phyloP scores from a whole-genome alignment of 2,113 vertebrate genomes.

The Antechinus flavipes region DNA sequence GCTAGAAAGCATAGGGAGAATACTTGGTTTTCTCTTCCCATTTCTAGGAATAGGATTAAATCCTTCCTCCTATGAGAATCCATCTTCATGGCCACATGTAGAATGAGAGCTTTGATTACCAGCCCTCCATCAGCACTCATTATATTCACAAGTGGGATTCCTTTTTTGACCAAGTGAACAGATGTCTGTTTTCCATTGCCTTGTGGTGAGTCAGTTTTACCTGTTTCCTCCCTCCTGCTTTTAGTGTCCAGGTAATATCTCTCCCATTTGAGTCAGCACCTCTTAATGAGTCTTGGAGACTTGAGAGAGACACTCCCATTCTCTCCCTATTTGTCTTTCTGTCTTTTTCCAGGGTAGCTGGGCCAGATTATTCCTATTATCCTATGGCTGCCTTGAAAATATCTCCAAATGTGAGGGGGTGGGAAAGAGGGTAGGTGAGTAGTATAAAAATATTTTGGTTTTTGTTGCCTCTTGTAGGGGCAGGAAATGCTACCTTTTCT shows the following conservation, averaged over 20 bases:
- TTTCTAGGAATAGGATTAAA: neutral
- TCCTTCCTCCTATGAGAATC: neutral
- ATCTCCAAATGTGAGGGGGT: neutral
- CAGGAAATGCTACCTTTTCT: neutral
- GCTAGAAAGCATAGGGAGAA: neutral
- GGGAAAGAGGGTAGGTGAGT: neutral
- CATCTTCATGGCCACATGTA: neutral
- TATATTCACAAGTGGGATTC: neutral
- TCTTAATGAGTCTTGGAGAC: neutral
- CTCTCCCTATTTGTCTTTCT: neutral
- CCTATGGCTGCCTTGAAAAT: neutral
- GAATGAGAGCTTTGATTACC: neutral
- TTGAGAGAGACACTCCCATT: neutral
- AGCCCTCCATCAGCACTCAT: neutral
- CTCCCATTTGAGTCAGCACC: neutral
- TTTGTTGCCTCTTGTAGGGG: neutral
- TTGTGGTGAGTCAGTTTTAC: neutral
- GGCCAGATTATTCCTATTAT: neutral
- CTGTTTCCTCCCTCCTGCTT: neutral
- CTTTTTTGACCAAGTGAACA: neutral
- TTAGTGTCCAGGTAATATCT: neutral
- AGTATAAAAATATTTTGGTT: neutral
- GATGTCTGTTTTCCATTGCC: neutral
- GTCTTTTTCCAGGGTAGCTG: neutral
- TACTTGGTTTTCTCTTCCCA: neutral